A percentile compares a stretch with the other conserved stretches of the same genome.
phyloP scores from a whole-genome alignment of 2,797 vertebrate genomes.

The Chloroceryle amazona region DNA sequence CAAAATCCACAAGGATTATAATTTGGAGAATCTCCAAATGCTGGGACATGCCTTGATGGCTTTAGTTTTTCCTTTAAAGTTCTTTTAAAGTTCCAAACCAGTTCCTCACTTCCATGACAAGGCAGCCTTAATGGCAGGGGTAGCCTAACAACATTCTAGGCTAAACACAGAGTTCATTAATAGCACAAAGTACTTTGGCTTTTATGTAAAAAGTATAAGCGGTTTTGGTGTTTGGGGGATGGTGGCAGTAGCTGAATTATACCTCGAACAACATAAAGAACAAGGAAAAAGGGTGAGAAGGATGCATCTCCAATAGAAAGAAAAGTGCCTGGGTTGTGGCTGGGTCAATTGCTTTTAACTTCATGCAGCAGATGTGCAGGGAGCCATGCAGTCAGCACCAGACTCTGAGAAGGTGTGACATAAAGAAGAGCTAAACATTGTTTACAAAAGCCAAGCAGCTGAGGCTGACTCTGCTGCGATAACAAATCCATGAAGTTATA shows the following conservation, averaged over 20 bases:
- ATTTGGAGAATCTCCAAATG: neutral
- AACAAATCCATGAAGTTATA: slow-evolving; percentile 16
- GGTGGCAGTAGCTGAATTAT: neutral
- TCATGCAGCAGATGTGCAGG: neutral
- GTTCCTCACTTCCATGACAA: neutral
- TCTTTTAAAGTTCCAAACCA: neutral
- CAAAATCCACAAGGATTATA: neutral
- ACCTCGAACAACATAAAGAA: neutral
- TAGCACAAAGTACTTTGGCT: neutral
- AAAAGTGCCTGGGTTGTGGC: neutral
- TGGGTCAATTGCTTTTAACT: neutral
- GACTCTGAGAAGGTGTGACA: neutral
- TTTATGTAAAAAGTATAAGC: neutral
- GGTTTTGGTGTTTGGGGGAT: neutral
- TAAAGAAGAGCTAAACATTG: neutral
- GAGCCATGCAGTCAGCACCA: neutral
- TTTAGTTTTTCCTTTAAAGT: neutral
- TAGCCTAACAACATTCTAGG: neutral
- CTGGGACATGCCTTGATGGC: neutral
- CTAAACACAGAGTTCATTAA: neutral
- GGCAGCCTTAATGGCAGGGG: neutral
- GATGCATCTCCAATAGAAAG: neutral
- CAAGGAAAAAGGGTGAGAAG: neutral
- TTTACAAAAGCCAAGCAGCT: neutral
- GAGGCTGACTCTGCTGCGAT: neutral